Percentiles rank a stretch among this genome's conserved stretches.
These are phyloP conservation scores for Andrena praecox DNA, from an alignment of 2,888 invertebrate genomes.

Conservation along the genomic window DNA sequence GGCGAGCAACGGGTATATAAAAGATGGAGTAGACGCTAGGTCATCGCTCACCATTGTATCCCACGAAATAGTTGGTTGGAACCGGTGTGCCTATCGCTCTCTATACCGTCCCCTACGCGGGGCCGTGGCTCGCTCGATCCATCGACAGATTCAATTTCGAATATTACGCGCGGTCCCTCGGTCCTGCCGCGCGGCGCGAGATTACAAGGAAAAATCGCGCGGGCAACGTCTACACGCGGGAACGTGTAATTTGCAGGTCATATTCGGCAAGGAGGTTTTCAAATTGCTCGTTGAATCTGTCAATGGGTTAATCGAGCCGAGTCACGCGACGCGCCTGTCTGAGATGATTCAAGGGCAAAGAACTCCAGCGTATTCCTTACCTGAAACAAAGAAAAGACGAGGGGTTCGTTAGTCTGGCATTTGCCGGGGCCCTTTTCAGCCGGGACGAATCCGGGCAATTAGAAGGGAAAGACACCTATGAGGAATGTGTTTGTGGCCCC, in stretches of 20 bases:
- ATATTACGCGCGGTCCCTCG: background rate
- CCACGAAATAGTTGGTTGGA: constrained; percentile 51
- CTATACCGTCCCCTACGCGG: background rate
- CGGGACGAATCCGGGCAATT: too few relatives aligned
- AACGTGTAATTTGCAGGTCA: constrained; percentile 11
- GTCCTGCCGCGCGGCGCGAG: background rate
- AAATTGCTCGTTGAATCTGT: constrained; percentile 48
- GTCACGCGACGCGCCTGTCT: constrained; percentile 34
- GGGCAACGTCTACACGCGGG: background rate
- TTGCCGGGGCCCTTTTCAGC: too few relatives aligned
- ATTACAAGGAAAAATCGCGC: background rate
- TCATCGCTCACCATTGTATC: constrained; percentile 48
- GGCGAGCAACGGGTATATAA: constrained; percentile 16
- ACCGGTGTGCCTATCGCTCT: constrained; percentile 12
- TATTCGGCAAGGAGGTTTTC: constrained; percentile 45
- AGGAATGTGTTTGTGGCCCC: too few relatives aligned
- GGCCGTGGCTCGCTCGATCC: constrained; percentile 14
- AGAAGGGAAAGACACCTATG: too few relatives aligned
- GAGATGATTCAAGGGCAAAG: constrained; percentile 21
- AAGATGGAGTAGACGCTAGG: constrained; percentile 31
- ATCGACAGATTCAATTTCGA: constrained; percentile 52
- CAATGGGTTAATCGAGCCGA: constrained; percentile 52
- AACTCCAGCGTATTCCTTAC: constrained; percentile 70
- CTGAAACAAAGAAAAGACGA: constrained; percentile 74
- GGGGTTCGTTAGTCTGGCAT: constrained; percentile 19